A percentile compares a stretch with the other conserved stretches of the same genome.
phyloP scores from a whole-genome alignment of 2,888 invertebrate species.

The Euclidia mi region DNA sequence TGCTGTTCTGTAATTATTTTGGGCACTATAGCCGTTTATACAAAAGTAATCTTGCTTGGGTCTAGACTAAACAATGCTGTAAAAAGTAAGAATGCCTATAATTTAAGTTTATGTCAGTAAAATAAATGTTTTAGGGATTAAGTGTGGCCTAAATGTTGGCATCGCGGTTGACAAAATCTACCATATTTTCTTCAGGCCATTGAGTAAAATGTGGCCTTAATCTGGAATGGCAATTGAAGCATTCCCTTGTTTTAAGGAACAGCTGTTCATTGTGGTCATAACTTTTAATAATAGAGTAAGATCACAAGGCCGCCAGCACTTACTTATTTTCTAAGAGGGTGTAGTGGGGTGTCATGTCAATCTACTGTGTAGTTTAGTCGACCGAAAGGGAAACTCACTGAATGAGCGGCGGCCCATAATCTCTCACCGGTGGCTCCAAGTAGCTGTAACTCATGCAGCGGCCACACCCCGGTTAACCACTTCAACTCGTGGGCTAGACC shows the following conservation, averaged over 20 bases:
- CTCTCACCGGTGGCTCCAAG: too few species aligned
- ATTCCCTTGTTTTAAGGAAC: neutral
- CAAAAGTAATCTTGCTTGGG: conserved; percentile 14
- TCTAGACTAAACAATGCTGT: conserved; percentile 16
- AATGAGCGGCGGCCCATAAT: too few species aligned
- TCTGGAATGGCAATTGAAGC: neutral
- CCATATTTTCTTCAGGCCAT: neutral
- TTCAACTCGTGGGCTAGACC: too few species aligned
- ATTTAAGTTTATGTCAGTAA: conserved; percentile 22
- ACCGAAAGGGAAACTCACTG: too few species aligned
- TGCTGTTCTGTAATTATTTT: conserved; percentile 24
- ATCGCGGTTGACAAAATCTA: neutral
- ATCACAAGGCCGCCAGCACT: too few species aligned
- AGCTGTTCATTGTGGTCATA: neutral
- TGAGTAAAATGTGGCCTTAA: neutral
- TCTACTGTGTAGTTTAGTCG: too few species aligned
- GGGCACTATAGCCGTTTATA: conserved; percentile 4
- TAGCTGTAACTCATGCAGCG: too few species aligned
- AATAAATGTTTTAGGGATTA: conserved; percentile 16
- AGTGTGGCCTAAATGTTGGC: conserved; percentile 7
- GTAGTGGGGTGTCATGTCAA: too few species aligned
- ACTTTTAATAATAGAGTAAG: neutral
- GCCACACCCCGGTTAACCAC: too few species aligned
- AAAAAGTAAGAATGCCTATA: conserved; percentile 29
- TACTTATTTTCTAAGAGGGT: too few species aligned